A percentile compares a stretch with the other conserved stretches of the same genome.
These are phyloP conservation scores for Epinotia nisella DNA, from an alignment of 2,888 invertebrate species.

Conservation along the genomic window DNA sequence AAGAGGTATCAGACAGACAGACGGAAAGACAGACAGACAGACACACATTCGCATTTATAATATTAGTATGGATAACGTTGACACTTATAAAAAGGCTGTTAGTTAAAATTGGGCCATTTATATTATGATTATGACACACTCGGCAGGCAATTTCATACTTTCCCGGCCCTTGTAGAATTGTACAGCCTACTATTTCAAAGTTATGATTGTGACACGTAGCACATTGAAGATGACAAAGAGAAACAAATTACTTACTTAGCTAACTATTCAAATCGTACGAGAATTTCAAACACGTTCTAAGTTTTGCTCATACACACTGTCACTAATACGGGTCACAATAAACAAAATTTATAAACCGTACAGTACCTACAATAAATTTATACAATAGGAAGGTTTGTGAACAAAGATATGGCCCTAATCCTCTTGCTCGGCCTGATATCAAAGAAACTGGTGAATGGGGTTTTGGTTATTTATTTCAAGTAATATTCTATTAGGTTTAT, in stretches of 20 bases:
- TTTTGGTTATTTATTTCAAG: not conserved
- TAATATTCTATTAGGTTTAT: not conserved
- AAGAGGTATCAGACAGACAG: too few relatives aligned
- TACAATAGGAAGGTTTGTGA: slow-evolving; percentile 14
- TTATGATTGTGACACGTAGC: not conserved
- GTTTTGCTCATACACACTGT: slow-evolving; percentile 1
- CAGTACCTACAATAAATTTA: slow-evolving; percentile 17
- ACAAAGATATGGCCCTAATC: slow-evolving; percentile 20
- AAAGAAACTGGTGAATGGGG: not conserved
- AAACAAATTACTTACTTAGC: not conserved
- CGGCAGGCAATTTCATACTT: too few relatives aligned
- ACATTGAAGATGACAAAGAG: not conserved
- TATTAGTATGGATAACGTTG: too few relatives aligned
- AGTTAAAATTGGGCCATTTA: too few relatives aligned
- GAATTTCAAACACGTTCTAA: not conserved
- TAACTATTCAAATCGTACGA: not conserved
- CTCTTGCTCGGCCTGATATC: not conserved
- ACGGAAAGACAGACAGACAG: too few relatives aligned
- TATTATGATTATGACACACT: too few relatives aligned
- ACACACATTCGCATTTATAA: too few relatives aligned
- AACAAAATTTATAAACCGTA: not conserved
- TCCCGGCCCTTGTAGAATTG: too few relatives aligned
- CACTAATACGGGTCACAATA: not conserved
- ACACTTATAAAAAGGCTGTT: not conserved
- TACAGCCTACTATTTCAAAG: not conserved